phyloP scores from a whole-genome alignment of 53 echinoderm and acorn worm genomes.

The Holothuria leucospilota region DNA sequence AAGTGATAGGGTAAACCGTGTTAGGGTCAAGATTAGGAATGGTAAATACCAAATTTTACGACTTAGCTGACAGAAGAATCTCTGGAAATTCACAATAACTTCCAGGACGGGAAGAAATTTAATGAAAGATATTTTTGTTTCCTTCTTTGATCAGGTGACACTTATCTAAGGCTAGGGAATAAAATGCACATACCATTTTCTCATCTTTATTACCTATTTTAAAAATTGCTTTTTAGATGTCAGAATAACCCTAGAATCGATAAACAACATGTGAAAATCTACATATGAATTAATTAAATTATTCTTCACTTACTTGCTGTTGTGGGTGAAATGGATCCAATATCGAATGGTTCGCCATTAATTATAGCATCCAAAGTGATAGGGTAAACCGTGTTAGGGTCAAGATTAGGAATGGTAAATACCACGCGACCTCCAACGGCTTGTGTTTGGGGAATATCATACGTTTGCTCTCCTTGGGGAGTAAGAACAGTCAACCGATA shows the following conservation, averaged over 20 bases:
- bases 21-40: constrained; percentile 8
- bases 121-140: too few relatives aligned
- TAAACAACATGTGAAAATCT: too few relatives aligned
- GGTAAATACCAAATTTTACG: background rate
- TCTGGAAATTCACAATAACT: too few relatives aligned
- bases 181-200: too few relatives aligned
- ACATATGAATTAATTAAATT: too few relatives aligned
- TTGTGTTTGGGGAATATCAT: constrained; percentile 1
- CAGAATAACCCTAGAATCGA: too few relatives aligned
- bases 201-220: too few relatives aligned
- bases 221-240: too few relatives aligned
- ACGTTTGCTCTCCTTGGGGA: constrained; percentile 14
- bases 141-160: too few relatives aligned
- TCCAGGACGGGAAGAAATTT: too few relatives aligned
- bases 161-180: too few relatives aligned
- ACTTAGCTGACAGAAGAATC: too few relatives aligned
- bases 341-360: background rate
- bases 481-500: constrained; percentile 26
- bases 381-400: constrained; percentile 15
- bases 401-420: background rate
- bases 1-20: background rate
- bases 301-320: constrained; percentile 16
- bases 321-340: background rate
- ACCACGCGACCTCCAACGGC: constrained; percentile 36
- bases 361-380: constrained; percentile 28